These are phyloP conservation scores for Chloroceryle amazona DNA, from an alignment of 2,797 vertebrate genomes.

Conservation along the genomic window DNA sequence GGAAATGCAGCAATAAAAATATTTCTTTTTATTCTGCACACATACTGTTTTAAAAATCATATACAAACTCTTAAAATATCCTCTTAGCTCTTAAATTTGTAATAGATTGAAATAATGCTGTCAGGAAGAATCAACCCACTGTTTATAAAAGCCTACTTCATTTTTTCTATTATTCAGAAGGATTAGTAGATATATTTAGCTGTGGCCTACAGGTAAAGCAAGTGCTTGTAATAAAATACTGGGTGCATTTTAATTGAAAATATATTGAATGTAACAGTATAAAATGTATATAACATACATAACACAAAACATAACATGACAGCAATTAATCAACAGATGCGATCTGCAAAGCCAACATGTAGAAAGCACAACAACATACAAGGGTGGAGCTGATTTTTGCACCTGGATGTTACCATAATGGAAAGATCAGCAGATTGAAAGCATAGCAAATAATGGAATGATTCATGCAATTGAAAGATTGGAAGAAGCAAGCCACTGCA, in stretches of 20 bases:
- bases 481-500: constrained; percentile 87
- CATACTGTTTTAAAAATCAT: constrained; percentile 14
- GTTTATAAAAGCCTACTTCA: constrained; percentile 14
- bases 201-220: constrained; percentile 19
- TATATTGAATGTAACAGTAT: neutral
- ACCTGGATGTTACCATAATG: constrained; percentile 79
- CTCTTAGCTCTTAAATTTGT: constrained; percentile 57
- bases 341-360: constrained; percentile 72
- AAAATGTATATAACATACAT: constrained; percentile 24
- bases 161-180: constrained; percentile 37
- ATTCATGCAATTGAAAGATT: constrained; percentile 81
- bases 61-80: constrained; percentile 50
- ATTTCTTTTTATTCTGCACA: constrained; percentile 43
- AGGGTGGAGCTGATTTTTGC: constrained; percentile 77
- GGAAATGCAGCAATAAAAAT: constrained; percentile 48
- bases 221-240: constrained; percentile 42
- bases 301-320: constrained; percentile 54
- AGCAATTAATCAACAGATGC: constrained; percentile 70
- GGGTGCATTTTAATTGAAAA: constrained; percentile 42
- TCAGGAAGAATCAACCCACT: constrained; percentile 29
- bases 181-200: neutral
- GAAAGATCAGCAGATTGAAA: constrained; percentile 79
- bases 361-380: constrained; percentile 65
- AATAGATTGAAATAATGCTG: constrained; percentile 44
- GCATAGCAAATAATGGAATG: constrained; percentile 55